Percentiles rank a stretch among this genome's conserved stretches.
These are phyloP conservation scores for Zalophus californianus DNA, from an alignment of 2,797 vertebrate species.

Conservation along the genomic window DNA sequence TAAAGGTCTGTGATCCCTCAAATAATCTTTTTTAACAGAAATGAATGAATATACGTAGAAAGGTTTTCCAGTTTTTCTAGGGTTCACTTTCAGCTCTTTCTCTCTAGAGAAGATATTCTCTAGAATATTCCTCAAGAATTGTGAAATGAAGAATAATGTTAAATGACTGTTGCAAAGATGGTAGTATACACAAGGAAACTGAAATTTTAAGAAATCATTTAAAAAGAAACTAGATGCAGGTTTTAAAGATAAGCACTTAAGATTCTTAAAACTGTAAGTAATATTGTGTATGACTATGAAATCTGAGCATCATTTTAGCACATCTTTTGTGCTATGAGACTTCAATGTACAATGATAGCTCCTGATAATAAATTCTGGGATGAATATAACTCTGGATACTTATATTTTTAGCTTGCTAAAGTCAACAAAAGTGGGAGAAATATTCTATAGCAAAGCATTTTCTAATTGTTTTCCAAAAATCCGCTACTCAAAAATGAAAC, in stretches of 20 bases:
- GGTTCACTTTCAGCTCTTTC: not conserved
- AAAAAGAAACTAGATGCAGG: not conserved
- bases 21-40: not conserved
- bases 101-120: not conserved
- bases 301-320: not conserved
- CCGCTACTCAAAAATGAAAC: not conserved
- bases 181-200: not conserved
- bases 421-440: not conserved
- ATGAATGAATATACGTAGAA: not conserved
- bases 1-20: not conserved
- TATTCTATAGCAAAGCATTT: not conserved
- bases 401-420: conserved; percentile 39
- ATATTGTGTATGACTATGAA: not conserved
- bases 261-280: conserved; percentile 2
- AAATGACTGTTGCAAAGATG: not conserved
- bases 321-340: not conserved
- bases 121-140: not conserved
- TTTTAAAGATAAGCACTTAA: not conserved
- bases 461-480: conserved; percentile 24
- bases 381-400: conserved; percentile 6
- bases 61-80: not conserved
- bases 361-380: not conserved
- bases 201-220: not conserved
- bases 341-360: not conserved
- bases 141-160: not conserved